Percentiles rank a stretch among this genome's conserved stretches.
These are phyloP conservation scores for Squalus acanthias DNA, from an alignment of 2,797 vertebrate genomes.

Conservation along the genomic window DNA sequence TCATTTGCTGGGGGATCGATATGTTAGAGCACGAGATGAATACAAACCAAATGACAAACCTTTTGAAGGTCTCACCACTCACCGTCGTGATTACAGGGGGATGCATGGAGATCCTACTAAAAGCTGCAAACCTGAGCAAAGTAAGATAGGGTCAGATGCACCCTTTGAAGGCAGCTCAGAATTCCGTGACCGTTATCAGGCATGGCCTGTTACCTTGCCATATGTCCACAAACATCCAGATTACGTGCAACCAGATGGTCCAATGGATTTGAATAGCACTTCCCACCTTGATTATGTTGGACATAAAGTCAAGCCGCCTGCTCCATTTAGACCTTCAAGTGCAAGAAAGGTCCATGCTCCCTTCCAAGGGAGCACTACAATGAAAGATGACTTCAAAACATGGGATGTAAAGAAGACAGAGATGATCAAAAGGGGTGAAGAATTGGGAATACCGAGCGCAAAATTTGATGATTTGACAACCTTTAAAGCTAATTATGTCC, in stretches of 20 bases:
- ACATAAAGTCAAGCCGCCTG: slow-evolving; percentile 52
- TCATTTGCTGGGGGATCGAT: slow-evolving; percentile 53
- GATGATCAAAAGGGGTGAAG: slow-evolving; percentile 54
- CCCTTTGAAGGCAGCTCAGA: slow-evolving; percentile 64
- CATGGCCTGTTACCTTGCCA: slow-evolving; percentile 54
- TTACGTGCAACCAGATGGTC: slow-evolving; percentile 56
- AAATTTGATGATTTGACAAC: slow-evolving; percentile 69
- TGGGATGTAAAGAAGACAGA: slow-evolving; percentile 55
- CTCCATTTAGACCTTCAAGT: slow-evolving; percentile 56
- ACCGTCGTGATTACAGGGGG: slow-evolving; percentile 65
- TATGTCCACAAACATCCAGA: slow-evolving; percentile 50
- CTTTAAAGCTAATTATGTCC: slow-evolving; percentile 66
- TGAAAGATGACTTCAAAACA: slow-evolving; percentile 64
- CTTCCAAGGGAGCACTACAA: slow-evolving; percentile 69
- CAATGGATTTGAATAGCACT: slow-evolving; percentile 64
- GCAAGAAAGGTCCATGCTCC: slow-evolving; percentile 47
- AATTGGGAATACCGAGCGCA: slow-evolving; percentile 57
- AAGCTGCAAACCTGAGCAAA: slow-evolving; percentile 61
- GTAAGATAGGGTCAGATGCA: slow-evolving; percentile 44
- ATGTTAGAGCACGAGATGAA: slow-evolving; percentile 48
- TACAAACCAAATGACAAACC: slow-evolving; percentile 62
- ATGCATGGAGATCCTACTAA: slow-evolving; percentile 54
- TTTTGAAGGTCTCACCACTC: slow-evolving; percentile 67
- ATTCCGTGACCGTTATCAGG: slow-evolving; percentile 67
- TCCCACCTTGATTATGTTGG: slow-evolving; percentile 57